A percentile compares a stretch with the other conserved stretches of the same genome.
phyloP scores from a whole-genome alignment of 2,113 vertebrate genomes.

The Oceanodroma tethys region DNA sequence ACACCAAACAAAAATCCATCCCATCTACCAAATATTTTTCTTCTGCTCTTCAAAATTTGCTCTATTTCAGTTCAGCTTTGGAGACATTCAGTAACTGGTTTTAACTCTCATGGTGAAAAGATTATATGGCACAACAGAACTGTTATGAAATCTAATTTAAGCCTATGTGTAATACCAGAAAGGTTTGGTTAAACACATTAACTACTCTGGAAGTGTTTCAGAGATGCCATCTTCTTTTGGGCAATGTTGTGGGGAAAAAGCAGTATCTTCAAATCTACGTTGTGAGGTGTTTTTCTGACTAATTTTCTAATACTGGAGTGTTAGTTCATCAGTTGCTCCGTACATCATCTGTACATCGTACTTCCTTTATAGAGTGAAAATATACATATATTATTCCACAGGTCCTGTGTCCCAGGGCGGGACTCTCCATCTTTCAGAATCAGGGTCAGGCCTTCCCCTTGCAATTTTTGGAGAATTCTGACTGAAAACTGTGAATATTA shows the following conservation, averaged over 20 bases:
- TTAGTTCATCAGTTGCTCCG: not conserved
- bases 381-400: not conserved
- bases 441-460: not conserved
- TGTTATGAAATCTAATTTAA: not conserved
- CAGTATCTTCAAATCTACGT: not conserved
- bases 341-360: accelerated
- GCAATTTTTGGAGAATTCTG: not conserved
- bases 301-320: not conserved
- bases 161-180: not conserved
- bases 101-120: not conserved
- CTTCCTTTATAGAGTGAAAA: not conserved
- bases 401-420: accelerated
- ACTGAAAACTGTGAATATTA: not conserved
- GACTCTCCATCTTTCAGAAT: not conserved
- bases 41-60: not conserved
- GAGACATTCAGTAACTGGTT: not conserved
- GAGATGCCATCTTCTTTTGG: not conserved
- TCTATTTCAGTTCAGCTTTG: not conserved
- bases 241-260: not conserved
- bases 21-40: not conserved
- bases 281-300: too few relatives aligned
- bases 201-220: not conserved
- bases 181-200: not conserved
- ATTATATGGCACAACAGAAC: not conserved
- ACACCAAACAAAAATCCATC: not conserved